Percentiles rank a stretch among this genome's conserved stretches.
phyloP scores from a whole-genome alignment of 2,113 vertebrate species.

The Oncorhynchus mykiss region DNA sequence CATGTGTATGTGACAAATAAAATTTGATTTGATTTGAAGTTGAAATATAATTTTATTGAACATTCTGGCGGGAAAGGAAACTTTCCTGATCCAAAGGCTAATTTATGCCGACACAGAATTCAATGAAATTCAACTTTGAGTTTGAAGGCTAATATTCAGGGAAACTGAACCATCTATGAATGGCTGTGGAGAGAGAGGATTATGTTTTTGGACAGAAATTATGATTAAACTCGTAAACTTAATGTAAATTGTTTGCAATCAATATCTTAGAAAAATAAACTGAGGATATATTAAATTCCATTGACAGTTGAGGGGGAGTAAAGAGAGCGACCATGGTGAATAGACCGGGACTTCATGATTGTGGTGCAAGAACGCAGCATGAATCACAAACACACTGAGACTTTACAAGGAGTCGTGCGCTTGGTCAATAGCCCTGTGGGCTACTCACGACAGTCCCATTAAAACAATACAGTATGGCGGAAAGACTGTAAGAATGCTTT shows the following conservation, averaged over 20 bases:
- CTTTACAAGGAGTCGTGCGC: not conserved
- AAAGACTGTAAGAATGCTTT: not conserved
- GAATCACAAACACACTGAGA: slow-evolving; percentile 9
- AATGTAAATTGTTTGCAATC: not conserved
- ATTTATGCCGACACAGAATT: too few species aligned
- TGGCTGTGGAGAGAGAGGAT: not conserved
- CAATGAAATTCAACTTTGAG: too few species aligned
- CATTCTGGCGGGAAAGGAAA: too few species aligned
- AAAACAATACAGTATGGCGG: not conserved
- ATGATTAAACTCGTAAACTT: not conserved
- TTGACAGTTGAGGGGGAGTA: not conserved
- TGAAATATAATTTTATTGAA: too few species aligned
- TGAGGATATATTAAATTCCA: not conserved
- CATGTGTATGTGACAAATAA: too few species aligned
- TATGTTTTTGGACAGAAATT: not conserved
- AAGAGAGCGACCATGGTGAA: not conserved
- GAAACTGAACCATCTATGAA: not conserved
- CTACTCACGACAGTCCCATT: not conserved
- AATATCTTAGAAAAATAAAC: not conserved
- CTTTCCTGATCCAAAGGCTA: too few species aligned
- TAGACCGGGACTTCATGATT: not conserved
- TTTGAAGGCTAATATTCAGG: not conserved
- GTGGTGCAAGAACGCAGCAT: slow-evolving; percentile 4
- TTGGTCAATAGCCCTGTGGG: not conserved
- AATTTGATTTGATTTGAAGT: too few species aligned